These are phyloP conservation scores for Epsilonema sp. DNA, from an alignment of 2,888 invertebrate genomes.

Conservation along the genomic window DNA sequence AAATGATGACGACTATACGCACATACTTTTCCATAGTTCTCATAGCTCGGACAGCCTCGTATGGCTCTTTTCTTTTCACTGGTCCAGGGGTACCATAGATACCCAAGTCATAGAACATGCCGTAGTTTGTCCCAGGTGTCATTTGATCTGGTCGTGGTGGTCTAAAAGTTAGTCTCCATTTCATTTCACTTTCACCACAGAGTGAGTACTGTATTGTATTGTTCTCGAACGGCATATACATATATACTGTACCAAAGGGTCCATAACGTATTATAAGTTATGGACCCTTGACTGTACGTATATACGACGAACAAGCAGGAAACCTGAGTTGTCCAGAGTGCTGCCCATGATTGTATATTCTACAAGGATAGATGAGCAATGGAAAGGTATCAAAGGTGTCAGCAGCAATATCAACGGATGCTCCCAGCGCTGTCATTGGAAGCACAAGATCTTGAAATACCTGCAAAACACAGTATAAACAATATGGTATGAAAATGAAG, in stretches of 20 bases:
- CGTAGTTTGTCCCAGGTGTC: slow-evolving; percentile 44
- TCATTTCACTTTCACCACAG: too few relatives aligned
- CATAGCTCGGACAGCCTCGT: slow-evolving; percentile 46
- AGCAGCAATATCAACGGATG: slow-evolving; percentile 42
- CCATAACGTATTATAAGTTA: too few relatives aligned
- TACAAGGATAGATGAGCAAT: slow-evolving; percentile 47
- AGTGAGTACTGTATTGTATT: too few relatives aligned
- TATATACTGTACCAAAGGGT: too few relatives aligned
- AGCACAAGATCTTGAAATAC: slow-evolving; percentile 51
- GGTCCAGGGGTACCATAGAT: slow-evolving; percentile 48
- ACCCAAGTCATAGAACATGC: slow-evolving; percentile 49
- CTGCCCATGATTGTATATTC: slow-evolving; percentile 44
- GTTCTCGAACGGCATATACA: too few relatives aligned
- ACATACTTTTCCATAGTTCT: slow-evolving; percentile 44
- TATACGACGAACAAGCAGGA: too few relatives aligned
- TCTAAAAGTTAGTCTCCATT: too few relatives aligned
- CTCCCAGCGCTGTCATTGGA: slow-evolving; percentile 44
- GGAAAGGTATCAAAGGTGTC: slow-evolving; percentile 46
- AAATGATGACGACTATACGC: too few relatives aligned
- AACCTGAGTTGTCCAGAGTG: slow-evolving; percentile 20
- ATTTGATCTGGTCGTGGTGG: slow-evolving; percentile 41
- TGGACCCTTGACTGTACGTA: too few relatives aligned
- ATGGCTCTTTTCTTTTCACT: slow-evolving; percentile 41
- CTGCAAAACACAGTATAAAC: slow-evolving; percentile 11
- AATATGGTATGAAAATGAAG: too few relatives aligned